These are phyloP conservation scores for Drosophila lowei DNA, from an alignment of 1,140 invertebrate genomes.

Conservation along the genomic window DNA sequence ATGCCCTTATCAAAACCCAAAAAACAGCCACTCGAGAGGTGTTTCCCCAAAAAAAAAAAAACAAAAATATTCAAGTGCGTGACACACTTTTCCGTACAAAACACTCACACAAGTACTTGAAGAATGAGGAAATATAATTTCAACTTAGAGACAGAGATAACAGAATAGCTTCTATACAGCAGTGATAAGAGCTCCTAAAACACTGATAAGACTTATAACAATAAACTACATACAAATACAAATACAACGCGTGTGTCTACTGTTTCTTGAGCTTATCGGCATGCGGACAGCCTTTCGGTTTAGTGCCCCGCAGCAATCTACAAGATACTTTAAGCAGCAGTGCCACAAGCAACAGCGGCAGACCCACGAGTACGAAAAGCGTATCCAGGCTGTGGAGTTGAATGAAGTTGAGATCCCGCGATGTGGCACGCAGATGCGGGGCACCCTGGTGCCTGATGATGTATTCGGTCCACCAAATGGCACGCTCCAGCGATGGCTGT, in stretches of 20 bases:
- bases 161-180: too few species aligned
- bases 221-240: not conserved
- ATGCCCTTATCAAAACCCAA: too few species aligned
- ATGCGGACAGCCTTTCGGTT: constrained; percentile 3
- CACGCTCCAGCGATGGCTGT: constrained; percentile 85
- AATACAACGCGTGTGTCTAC: not conserved
- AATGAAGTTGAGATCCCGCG: constrained; percentile 59
- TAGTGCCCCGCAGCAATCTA: constrained; percentile 22
- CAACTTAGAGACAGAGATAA: too few species aligned
- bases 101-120: not conserved
- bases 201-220: not conserved
- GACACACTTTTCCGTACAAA: not conserved
- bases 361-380: constrained; percentile 33
- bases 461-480: constrained; percentile 89
- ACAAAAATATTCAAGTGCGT: not conserved
- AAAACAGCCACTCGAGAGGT: too few species aligned
- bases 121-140: not conserved
- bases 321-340: constrained; percentile 22
- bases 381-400: constrained; percentile 85
- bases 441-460: constrained; percentile 84
- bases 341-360: constrained; percentile 12
- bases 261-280: constrained; percentile 43
- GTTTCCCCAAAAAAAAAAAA: too few species aligned
- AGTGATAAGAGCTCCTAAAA: not conserved
- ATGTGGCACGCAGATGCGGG: constrained; percentile 52